A percentile compares a stretch with the other conserved stretches of the same genome.
These are phyloP conservation scores for Aptenodytes forsteri DNA, from an alignment of 2,113 vertebrate species.

Conservation along the genomic window DNA sequence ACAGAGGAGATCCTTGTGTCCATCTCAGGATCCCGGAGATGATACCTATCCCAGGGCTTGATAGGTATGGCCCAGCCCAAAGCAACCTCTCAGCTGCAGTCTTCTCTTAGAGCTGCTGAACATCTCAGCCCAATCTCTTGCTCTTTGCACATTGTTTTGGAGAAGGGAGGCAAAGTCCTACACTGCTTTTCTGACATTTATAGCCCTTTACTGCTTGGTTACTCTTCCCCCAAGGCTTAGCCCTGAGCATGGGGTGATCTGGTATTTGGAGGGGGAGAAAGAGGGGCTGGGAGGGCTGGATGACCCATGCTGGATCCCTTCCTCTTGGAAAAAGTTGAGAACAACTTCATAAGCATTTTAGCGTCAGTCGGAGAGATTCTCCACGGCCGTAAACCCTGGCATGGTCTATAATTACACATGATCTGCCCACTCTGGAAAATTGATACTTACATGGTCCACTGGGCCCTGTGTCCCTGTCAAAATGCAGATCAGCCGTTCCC, in stretches of 20 bases:
- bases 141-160: not conserved
- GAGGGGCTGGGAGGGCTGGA: not conserved
- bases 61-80: not conserved
- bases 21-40: not conserved
- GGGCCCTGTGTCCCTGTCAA: conserved; percentile 15
- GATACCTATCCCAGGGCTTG: not conserved
- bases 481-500: conserved; percentile 43
- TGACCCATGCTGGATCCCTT: not conserved
- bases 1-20: not conserved
- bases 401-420: conserved; percentile 49
- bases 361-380: conserved; percentile 7
- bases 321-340: conserved; percentile 24
- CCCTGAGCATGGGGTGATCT: not conserved
- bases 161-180: not conserved
- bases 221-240: not conserved
- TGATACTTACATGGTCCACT: conserved; percentile 49
- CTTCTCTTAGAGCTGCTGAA: not conserved
- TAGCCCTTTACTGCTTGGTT: not conserved
- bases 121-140: not conserved
- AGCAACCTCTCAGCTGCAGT: not conserved
- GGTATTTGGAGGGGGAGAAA: not conserved
- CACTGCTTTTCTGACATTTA: not conserved
- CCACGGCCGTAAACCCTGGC: not conserved
- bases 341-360: conserved; percentile 47
- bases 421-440: conserved; percentile 45